These are phyloP conservation scores for Brachionichthys hirsutus DNA, from an alignment of 2,113 vertebrate genomes.

Conservation along the genomic window DNA sequence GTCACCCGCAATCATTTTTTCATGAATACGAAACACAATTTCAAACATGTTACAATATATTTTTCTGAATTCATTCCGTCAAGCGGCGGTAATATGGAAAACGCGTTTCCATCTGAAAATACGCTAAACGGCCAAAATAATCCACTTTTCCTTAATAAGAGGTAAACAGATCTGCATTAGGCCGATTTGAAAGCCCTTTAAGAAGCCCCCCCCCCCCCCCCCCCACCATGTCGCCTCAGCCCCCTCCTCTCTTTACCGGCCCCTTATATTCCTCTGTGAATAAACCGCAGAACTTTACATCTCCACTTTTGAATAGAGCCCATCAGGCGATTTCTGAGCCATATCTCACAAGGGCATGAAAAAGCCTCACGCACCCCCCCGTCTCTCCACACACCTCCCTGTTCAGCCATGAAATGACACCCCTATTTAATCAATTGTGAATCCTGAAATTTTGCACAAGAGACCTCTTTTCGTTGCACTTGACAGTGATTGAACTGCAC, in stretches of 20 bases:
- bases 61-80: too few species aligned
- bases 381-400: constrained; percentile 54
- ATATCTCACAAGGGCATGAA: constrained; percentile 67
- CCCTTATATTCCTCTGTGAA: constrained; percentile 44
- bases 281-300: constrained; percentile 56
- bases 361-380: constrained; percentile 39
- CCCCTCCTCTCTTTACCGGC: constrained; percentile 26
- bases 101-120: too few species aligned
- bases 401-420: constrained; percentile 75
- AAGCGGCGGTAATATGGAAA: too few species aligned
- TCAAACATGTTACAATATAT: too few species aligned
- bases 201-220: constrained; percentile 34
- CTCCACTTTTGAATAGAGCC: constrained; percentile 53
- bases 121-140: too few species aligned
- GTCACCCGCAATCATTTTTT: too few species aligned
- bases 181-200: constrained; percentile 43
- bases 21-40: too few species aligned
- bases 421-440: constrained; percentile 78
- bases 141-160: too few species aligned
- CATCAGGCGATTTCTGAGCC: constrained; percentile 60
- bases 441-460: constrained; percentile 77
- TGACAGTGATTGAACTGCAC: constrained; percentile 80
- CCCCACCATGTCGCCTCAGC: constrained; percentile 33
- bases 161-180: too few species aligned
- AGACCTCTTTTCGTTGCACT: constrained; percentile 72